Base-by-base conservation (phyloP, 2,888 invertebrate genomes). In the Hypsopygia costalis region DNA sequence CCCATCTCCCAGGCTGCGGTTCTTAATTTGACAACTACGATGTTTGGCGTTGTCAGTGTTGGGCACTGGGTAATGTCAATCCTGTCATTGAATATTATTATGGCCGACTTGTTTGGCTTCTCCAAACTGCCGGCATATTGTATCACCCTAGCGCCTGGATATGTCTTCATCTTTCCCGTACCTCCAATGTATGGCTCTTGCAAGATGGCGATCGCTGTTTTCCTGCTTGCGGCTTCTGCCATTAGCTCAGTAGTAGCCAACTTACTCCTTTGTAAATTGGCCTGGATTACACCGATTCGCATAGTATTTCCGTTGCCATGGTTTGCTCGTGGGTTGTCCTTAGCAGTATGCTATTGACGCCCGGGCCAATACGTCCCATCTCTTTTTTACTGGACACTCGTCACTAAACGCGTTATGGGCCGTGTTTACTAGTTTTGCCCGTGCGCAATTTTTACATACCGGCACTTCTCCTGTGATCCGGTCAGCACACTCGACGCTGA, bases 141-240 rank as follows among this genome's bases (percentile, higher is more conserved):
- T 5, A 1, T 22, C 21, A 42, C 7, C 5, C 3, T 22, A 7
- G 21, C 6, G 3, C 35, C 38, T 6, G 12, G 12, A 6, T 28
- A 20, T 7, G 11, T 11, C 21, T 9, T 11, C 33, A 43, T 8
- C 1, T 7, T 22, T 7, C 30, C 30, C 4, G 9, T 11, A 3
- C 21, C 20, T 1, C 34, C 43, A 8, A 35, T 27, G 37, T 44
- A 43, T 3, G 41, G 44, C 27, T 40, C 44, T 27, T 44, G 44
- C 12, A 41, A 6, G 8, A 44, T 12, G 6, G 37, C 44, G 1
- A 34, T 5, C 11, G 10, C 21, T 3, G 33, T 9, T 3, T 12
- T 11, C 1, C 33, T 9, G 7, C 25, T 10, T 6, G 3, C n/a
- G 8, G 37, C 34, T 12, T 34, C 37, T n/a, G 34, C n/a, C 6